These are phyloP conservation scores for Euglossa dilemma DNA, from an alignment of 1,140 invertebrate species.

Conservation along the genomic window DNA sequence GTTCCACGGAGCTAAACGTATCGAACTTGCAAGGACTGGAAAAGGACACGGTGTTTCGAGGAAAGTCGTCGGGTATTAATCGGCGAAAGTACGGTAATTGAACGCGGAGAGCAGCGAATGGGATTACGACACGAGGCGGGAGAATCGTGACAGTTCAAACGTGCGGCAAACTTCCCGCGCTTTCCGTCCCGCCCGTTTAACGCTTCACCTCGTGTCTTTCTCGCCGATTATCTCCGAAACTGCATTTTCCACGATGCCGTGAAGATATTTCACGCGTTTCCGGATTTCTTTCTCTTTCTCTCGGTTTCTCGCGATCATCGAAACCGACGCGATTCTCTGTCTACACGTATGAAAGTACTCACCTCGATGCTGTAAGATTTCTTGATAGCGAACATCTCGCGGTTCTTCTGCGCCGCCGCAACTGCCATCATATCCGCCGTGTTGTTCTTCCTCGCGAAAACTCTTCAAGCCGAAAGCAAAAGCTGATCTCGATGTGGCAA, in stretches of 20 bases:
- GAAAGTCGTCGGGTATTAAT: background rate
- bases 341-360: slow-evolving; percentile 81
- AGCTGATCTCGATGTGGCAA: background rate
- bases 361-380: slow-evolving; percentile 99
- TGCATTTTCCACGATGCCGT: background rate
- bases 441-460: slow-evolving; percentile 39
- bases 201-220: background rate
- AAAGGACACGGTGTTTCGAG: background rate
- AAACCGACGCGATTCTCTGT: background rate
- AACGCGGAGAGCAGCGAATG: background rate
- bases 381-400: slow-evolving; percentile 97
- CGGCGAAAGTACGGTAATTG: slow-evolving; percentile 4
- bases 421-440: slow-evolving; percentile 88
- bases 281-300: background rate
- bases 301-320: background rate
- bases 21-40: background rate
- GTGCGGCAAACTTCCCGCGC: slow-evolving; percentile 53
- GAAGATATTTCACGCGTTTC: background rate
- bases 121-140: background rate
- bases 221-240: background rate
- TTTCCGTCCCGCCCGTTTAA: slow-evolving; percentile 24
- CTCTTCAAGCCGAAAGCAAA: background rate
- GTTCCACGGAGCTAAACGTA: background rate
- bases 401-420: slow-evolving; percentile 94
- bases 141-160: slow-evolving; percentile 43